Evolutionary conservation across 2,113 vertebrate species (phyloP).

Genomic region (Misgurnus mizolepis): DNA sequence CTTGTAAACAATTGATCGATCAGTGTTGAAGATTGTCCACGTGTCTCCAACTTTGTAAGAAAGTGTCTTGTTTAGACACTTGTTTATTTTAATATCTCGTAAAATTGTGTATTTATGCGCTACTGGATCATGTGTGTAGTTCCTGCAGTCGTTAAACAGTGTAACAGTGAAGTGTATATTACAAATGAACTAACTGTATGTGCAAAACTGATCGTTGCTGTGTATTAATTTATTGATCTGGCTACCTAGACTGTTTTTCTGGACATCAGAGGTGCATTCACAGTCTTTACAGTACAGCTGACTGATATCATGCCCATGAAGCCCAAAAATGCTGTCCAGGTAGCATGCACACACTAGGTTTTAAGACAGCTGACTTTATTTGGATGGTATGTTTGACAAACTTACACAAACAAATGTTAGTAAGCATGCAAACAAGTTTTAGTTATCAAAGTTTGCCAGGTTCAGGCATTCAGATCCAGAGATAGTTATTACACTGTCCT

Average conservation of each 20-base stretch:
- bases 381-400: neutral
- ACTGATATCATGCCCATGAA: too few species aligned
- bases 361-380: neutral
- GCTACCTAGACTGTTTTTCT: too few species aligned
- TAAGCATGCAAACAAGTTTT: neutral
- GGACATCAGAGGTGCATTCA: too few species aligned
- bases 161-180: too few species aligned
- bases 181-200: too few species aligned
- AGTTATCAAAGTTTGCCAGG: neutral
- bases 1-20: slow-evolving; percentile 47
- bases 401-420: too few species aligned
- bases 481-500: neutral
- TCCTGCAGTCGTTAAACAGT: too few species aligned
- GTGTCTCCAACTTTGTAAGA: slow-evolving; percentile 47
- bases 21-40: slow-evolving; percentile 37
- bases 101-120: neutral
- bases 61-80: slow-evolving; percentile 4
- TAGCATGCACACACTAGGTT: neutral
- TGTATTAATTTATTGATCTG: too few species aligned
- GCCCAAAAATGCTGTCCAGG: too few species aligned
- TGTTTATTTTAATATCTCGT: neutral
- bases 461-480: neutral
- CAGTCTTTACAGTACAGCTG: too few species aligned
- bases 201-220: too few species aligned
- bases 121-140: neutral